Percentiles rank a stretch among this genome's conserved stretches.
phyloP scores from a whole-genome alignment of 2,797 vertebrate species.

The Lateolabrax maculatus region DNA sequence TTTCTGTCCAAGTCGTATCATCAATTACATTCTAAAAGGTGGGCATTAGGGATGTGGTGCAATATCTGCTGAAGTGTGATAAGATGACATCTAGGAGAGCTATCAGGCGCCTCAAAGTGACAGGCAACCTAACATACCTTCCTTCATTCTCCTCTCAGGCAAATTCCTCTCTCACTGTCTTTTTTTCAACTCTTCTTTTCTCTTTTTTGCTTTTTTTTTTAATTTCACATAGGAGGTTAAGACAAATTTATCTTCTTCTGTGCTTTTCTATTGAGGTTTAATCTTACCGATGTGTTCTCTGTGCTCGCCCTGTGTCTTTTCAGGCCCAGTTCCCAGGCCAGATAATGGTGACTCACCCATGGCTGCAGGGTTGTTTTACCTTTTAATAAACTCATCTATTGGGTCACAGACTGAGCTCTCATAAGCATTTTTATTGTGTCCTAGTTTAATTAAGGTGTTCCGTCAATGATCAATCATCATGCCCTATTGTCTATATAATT shows the following conservation, averaged over 20 bases:
- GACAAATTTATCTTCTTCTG: constrained; percentile 10
- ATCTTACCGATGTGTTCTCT: neutral
- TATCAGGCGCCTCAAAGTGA: constrained; percentile 75
- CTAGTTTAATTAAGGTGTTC: constrained; percentile 26
- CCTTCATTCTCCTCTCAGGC: constrained; percentile 79
- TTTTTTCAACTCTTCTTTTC: constrained; percentile 30
- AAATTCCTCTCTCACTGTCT: constrained; percentile 74
- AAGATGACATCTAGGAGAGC: constrained; percentile 65
- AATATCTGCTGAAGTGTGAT: constrained; percentile 62
- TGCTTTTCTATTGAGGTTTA: neutral
- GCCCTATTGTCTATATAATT: constrained; percentile 5
- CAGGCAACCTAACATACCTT: constrained; percentile 78
- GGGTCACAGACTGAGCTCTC: neutral
- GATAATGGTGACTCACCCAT: neutral
- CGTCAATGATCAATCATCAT: constrained; percentile 26
- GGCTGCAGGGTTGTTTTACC: neutral
- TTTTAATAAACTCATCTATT: constrained; percentile 5
- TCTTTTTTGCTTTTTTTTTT: neutral
- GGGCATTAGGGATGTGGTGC: constrained; percentile 37
- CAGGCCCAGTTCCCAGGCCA: neutral
- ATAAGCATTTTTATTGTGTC: constrained; percentile 14
- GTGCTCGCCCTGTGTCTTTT: constrained; percentile 1
- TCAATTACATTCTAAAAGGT: constrained; percentile 14
- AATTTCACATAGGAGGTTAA: constrained; percentile 28
- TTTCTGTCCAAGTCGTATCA: neutral